Conservation (phyloP, 2,797 vertebrate genomes). For the Dermochelys coriacea region DNA sequence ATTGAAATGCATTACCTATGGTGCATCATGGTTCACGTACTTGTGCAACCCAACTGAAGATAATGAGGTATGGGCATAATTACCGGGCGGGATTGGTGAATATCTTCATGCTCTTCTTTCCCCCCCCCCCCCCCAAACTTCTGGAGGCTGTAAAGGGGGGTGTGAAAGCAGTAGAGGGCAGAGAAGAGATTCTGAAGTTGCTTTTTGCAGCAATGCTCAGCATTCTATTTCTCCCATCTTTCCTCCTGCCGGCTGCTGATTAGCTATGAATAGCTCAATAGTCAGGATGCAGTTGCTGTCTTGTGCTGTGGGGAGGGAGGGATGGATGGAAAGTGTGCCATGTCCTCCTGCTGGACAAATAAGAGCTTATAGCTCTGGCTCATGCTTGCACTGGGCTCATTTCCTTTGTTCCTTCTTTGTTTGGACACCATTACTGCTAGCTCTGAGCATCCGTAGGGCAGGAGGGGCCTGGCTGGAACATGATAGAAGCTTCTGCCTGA, state of each 20-base stretch:
- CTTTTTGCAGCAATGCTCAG: too few species aligned
- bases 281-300: background rate
- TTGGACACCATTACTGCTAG: background rate
- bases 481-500: too few species aligned
- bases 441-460: background rate
- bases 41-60: background rate
- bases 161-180: background rate
- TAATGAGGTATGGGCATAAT: rapidly evolving
- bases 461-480: background rate
- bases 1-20: too few species aligned
- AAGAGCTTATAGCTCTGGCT: background rate
- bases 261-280: background rate
- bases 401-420: background rate
- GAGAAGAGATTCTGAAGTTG: background rate
- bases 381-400: background rate
- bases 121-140: rapidly evolving
- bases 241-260: background rate
- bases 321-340: background rate
- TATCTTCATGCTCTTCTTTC: too few species aligned
- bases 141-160: background rate
- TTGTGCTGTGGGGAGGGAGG: background rate
- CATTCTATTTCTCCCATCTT: background rate
- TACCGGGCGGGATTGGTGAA: background rate
- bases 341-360: background rate
- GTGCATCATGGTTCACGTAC: too few species aligned